These are phyloP conservation scores for Phortica magna DNA, from an alignment of 2,888 invertebrate species.

Conservation along the genomic window DNA sequence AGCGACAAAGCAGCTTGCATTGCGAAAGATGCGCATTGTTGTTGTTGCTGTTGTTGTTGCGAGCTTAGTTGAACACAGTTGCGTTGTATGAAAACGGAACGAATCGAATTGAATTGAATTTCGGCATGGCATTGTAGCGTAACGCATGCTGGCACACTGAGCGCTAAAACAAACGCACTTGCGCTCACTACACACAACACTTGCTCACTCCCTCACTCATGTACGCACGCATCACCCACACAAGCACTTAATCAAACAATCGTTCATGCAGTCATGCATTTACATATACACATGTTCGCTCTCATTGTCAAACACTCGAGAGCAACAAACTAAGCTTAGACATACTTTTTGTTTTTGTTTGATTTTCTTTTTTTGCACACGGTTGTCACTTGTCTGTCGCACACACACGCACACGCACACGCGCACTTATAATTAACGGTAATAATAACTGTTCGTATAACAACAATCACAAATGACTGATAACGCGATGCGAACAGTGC, in stretches of 20 bases:
- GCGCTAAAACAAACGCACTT: not conserved
- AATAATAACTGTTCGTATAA: not conserved
- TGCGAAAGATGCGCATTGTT: not conserved
- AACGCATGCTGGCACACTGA: not conserved
- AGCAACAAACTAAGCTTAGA: not conserved
- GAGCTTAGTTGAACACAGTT: not conserved
- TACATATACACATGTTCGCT: not conserved
- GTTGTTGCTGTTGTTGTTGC: not conserved
- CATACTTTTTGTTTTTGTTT: not conserved
- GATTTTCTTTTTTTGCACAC: not conserved
- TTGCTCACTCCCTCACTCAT: not conserved
- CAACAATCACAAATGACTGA: not conserved
- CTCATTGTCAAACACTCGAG: not conserved
- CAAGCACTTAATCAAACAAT: not conserved
- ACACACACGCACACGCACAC: not conserved
- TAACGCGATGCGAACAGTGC: not conserved
- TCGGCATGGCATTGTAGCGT: not conserved
- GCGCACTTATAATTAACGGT: not conserved
- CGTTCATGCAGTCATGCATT: not conserved
- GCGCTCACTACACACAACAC: not conserved
- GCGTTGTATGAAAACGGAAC: too few relatives aligned
- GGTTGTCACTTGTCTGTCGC: not conserved
- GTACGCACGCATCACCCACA: too few relatives aligned
- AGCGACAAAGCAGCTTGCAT: too few relatives aligned
- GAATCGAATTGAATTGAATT: too few relatives aligned